phyloP scores from a whole-genome alignment of 2,888 invertebrate genomes.

The Antitype chi region DNA sequence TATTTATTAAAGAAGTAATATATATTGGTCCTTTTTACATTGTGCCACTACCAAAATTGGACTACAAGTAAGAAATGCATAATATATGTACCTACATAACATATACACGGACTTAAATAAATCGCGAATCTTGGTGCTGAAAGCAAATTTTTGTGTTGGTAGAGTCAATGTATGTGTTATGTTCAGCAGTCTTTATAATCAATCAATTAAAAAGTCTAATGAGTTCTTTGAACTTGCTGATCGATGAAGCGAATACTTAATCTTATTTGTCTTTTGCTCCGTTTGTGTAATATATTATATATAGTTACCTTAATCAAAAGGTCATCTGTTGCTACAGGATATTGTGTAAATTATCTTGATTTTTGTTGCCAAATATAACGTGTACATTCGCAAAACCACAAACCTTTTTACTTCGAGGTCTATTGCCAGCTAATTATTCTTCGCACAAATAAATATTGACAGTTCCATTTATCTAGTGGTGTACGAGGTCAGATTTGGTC shows the following conservation, averaged over 20 bases:
- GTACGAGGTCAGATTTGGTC: slow-evolving; percentile 72
- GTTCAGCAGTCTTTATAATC: neutral
- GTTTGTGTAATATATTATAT: neutral
- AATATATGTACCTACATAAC: neutral
- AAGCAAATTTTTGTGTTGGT: neutral
- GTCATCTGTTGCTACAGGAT: slow-evolving; percentile 6
- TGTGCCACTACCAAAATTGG: neutral
- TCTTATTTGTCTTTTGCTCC: neutral
- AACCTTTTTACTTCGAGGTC: slow-evolving; percentile 8
- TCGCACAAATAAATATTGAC: slow-evolving; percentile 62
- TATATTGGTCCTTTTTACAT: neutral
- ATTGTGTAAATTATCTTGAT: neutral
- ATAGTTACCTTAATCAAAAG: neutral
- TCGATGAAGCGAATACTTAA: slow-evolving; percentile 11
- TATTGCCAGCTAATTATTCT: slow-evolving; percentile 7
- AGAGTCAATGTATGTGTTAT: neutral
- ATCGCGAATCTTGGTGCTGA: neutral
- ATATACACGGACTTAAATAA: neutral
- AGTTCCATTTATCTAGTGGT: slow-evolving; percentile 63
- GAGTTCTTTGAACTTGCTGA: slow-evolving; percentile 1
- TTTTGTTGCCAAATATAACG: neutral
- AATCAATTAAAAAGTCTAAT: slow-evolving; percentile 17
- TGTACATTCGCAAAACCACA: slow-evolving; percentile 17
- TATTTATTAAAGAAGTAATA: neutral
- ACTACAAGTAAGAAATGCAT: neutral